These are phyloP conservation scores for Eulithis testata DNA, from an alignment of 2,888 invertebrate genomes.

Conservation along the genomic window DNA sequence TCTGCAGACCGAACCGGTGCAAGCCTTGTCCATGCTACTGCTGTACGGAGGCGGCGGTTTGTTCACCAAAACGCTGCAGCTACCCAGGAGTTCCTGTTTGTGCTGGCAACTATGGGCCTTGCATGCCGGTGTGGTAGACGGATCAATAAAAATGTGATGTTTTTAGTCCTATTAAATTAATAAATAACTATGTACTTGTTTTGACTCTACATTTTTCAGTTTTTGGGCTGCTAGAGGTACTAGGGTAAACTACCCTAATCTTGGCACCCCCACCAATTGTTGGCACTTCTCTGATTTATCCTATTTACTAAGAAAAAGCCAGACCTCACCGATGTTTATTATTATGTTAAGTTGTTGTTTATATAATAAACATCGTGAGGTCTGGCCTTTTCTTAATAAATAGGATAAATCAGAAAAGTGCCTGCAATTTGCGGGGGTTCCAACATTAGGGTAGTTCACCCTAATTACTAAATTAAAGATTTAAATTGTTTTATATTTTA, in stretches of 20 bases:
- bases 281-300: no score
- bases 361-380: no score
- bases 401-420: no score
- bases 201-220: neutral
- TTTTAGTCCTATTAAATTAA: neutral
- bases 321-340: no score
- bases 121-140: constrained; percentile 75
- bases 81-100: constrained; percentile 75
- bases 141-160: constrained; percentile 9
- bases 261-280: no score
- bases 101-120: constrained; percentile 67
- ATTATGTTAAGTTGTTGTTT: no score
- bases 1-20: constrained; percentile 80
- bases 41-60: constrained; percentile 70
- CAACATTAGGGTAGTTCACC: no score
- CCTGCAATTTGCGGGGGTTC: no score
- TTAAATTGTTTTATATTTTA: constrained; percentile 9
- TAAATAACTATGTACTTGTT: no score
- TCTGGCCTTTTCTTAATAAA: no score
- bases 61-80: constrained; percentile 72
- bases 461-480: neutral
- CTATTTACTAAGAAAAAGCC: no score
- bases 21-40: constrained; percentile 84
- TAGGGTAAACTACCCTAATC: no score
- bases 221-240: neutral